Evolutionary conservation across 2,797 vertebrate genomes (phyloP), one percentile per base, ranked within the genome.

Genomic region (Phrynocephalus forsythii): DNA sequence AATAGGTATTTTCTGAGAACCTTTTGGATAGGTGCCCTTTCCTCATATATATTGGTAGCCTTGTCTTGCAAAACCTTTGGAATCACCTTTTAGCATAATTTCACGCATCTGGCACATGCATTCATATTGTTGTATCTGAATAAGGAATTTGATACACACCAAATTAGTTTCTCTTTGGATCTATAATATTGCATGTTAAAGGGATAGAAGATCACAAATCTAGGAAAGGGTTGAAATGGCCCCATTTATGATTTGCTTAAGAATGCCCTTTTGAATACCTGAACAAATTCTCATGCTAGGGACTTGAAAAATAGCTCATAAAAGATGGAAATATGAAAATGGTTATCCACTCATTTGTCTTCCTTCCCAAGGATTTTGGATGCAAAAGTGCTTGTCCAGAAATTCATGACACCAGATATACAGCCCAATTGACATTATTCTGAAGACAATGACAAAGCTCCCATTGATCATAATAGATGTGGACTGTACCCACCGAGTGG

Each of bases 401-500:
- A 83, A 66, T 83, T 48, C 9, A 68, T 56, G 75, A 77, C 73
- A 83, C 30, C 24, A 44, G 86, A n/a, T 78, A 56, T 72, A 83
- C 26, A 63, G 33, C 71, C 67, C 66, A 79, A 79, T 72, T 30
- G 88, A 44, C 66, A 56, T 38, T 52, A 9, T 30, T 71, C 60
- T 71, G 28, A 60, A 87, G 82, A 87, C 52, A 56, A 71, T 6
- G 26, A 73, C 24, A 87, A 87, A 44, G 71, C 18, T 71, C 81
- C 76, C 81, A 71, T 87, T 87, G 81, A 48, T 87, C 78, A 79
- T 83, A 79, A 77, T 79, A 86, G 87, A 6, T 72, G 72, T 79
- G 75, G 75, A 71, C 71, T 87, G 18, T 63, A 83, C 81, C n/a
- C 0, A 3, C 6, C 30, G n/a, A 91, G 82, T 1, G 69, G 15